Conservation (phyloP, 2,797 vertebrate genomes). For the Rhabdophis nuchalis region DNA sequence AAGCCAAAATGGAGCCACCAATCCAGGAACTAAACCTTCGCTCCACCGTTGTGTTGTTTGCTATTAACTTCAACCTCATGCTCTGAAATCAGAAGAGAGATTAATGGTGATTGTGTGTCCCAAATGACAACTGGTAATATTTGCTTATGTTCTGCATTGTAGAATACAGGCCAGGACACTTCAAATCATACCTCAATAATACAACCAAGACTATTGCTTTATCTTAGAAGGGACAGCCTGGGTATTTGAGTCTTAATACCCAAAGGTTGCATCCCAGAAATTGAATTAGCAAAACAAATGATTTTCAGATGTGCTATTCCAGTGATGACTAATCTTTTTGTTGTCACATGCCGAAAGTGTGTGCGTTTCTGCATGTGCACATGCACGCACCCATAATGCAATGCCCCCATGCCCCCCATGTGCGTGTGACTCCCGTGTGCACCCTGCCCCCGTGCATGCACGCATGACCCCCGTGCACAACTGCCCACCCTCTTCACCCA, state of each 20-base stretch:
- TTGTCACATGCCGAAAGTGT: too few relatives aligned
- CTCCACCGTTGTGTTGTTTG: conserved; percentile 97
- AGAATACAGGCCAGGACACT: neutral
- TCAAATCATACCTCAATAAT: neutral
- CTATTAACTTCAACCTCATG: conserved; percentile 96
- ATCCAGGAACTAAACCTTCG: conserved; percentile 97
- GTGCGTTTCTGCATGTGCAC: too few relatives aligned
- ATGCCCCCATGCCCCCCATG: too few relatives aligned
- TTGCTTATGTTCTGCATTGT: neutral
- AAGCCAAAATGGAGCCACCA: conserved; percentile 95
- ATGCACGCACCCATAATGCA: too few relatives aligned
- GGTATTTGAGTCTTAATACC: neutral
- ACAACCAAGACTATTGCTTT: neutral
- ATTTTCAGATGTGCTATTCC: neutral
- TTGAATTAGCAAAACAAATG: neutral
- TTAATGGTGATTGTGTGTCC: neutral
- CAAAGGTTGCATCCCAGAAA: neutral
- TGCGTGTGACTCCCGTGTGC: too few relatives aligned
- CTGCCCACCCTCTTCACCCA: too few relatives aligned
- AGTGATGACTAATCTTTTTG: too few relatives aligned
- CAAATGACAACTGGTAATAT: neutral
- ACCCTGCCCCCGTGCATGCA: too few relatives aligned
- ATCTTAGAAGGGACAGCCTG: neutral
- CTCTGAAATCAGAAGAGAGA: conserved; percentile 75
- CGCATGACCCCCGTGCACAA: too few relatives aligned